These are phyloP conservation scores for Periophthalmodon schlosseri DNA, from an alignment of 2,113 vertebrate species.

Conservation along the genomic window DNA sequence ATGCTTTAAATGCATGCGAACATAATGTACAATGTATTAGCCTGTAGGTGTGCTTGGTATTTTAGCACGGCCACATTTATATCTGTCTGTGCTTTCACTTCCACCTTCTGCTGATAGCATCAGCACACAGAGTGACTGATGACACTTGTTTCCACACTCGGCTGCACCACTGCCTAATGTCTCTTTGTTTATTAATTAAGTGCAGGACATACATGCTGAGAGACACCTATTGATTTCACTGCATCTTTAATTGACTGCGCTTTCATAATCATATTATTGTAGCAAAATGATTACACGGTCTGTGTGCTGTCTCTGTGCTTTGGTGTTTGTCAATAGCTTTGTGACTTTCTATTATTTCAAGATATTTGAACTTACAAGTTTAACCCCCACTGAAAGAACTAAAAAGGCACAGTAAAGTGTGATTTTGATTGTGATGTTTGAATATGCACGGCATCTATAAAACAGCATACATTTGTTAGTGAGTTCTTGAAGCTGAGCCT, in stretches of 20 bases:
- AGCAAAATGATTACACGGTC: slow-evolving; percentile 60
- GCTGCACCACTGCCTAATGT: slow-evolving; percentile 68
- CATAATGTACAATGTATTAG: slow-evolving; percentile 36
- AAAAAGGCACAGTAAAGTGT: neutral
- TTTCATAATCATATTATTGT: slow-evolving; percentile 77
- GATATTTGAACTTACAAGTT: slow-evolving; percentile 16
- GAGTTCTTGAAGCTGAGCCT: neutral
- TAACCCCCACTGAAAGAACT: neutral
- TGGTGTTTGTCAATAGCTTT: slow-evolving; percentile 34
- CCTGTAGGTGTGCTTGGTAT: slow-evolving; percentile 57
- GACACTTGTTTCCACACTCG: slow-evolving; percentile 69
- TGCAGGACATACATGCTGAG: slow-evolving; percentile 74
- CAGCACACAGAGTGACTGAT: slow-evolving; percentile 67
- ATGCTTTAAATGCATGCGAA: slow-evolving; percentile 29
- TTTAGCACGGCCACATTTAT: slow-evolving; percentile 57
- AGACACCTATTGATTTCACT: slow-evolving; percentile 74
- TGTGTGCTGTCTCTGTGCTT: slow-evolving; percentile 44
- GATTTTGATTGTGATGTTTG: neutral
- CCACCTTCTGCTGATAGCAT: slow-evolving; percentile 72
- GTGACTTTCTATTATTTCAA: slow-evolving; percentile 5
- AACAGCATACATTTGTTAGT: neutral
- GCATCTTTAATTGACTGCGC: slow-evolving; percentile 76
- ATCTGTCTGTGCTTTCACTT: slow-evolving; percentile 62
- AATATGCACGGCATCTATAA: neutral
- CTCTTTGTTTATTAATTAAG: slow-evolving; percentile 78